Evolutionary conservation across 2,888 invertebrate species (phyloP), one percentile per base, ranked within the genome.

Genomic region (Harpalus rufipes): DNA sequence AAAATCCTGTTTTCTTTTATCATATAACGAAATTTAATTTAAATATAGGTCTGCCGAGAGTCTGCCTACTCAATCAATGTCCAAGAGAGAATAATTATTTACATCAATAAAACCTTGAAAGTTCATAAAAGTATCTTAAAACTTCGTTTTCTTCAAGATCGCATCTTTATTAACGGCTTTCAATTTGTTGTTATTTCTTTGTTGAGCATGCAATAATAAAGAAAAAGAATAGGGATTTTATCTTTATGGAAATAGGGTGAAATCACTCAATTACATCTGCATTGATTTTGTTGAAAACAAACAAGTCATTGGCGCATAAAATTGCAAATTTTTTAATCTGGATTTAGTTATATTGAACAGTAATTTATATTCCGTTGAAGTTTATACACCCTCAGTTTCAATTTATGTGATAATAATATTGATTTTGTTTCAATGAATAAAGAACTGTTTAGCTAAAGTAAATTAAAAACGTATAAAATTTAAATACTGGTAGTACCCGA

Each of bases 321-420:
- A 80, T 80, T 80, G 80, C 61, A 80, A 61, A 80, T 80, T 80
- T 80, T 80, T 80, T 80, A 61, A 61, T 80, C 61, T 39, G 61
- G 41, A 80, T 41, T 59, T 61, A 41, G 32, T 63, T 61, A 25
- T 78, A 51, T 32, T 79, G 80, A 59, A 80, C 32, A 32, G 61
- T 80, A 61, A 78, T 78, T 78, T 80, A 80, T 16, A 80, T 80
- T 61, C 59, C 18, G 41, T n/a, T 8, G 16, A 80, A 41, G 18
- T 61, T 61, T 39, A 39, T 32, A 80, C 59, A 59, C 59, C 32
- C 76, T 59, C 51, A 63, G 5, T 59, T 61, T 61, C 80, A 80
- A 80, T 80, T 80, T 80, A 80, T 80, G 79, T 80, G 80, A 58
- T 80, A 80, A 80, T 80, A 12, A 32, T 80, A 80, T 78, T 58